Evolutionary conservation across 2,888 invertebrate genomes (phyloP).

Genomic region (Dicyrtoma fusca): DNA sequence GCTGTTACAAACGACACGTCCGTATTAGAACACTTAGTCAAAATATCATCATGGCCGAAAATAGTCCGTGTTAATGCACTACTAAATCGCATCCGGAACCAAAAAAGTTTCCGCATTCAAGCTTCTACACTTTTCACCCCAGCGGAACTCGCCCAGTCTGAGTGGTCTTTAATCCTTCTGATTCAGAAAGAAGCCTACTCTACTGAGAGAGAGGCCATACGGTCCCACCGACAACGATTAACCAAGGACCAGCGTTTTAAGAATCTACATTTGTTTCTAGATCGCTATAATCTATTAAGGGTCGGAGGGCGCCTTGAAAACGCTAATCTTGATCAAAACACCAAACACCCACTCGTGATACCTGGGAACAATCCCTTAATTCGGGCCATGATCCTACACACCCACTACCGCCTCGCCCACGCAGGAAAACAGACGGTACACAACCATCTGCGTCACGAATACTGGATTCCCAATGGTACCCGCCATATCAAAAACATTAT

Average conservation of each 20-base stretch:
- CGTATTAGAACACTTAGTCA: neutral
- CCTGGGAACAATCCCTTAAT: neutral
- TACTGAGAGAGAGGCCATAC: neutral
- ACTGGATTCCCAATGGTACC: neutral
- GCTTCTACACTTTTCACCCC: too few relatives aligned
- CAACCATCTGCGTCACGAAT: neutral
- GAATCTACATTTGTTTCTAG: neutral
- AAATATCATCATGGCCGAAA: neutral
- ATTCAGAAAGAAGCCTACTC: too few relatives aligned
- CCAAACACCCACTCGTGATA: neutral
- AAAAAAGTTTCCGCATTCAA: too few relatives aligned
- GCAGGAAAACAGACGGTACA: neutral
- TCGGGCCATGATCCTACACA: neutral
- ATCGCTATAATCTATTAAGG: neutral
- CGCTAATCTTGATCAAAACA: neutral
- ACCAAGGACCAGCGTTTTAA: neutral
- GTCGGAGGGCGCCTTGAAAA: neutral
- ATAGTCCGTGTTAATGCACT: neutral
- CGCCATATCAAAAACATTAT: neutral
- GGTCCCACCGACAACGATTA: neutral
- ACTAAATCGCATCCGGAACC: neutral
- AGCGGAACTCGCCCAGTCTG: too few relatives aligned
- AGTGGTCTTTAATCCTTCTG: too few relatives aligned
- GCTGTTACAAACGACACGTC: neutral
- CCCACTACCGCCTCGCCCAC: neutral